These are phyloP conservation scores for Cerastis rubricosa DNA, from an alignment of 2,888 invertebrate genomes.

Conservation along the genomic window DNA sequence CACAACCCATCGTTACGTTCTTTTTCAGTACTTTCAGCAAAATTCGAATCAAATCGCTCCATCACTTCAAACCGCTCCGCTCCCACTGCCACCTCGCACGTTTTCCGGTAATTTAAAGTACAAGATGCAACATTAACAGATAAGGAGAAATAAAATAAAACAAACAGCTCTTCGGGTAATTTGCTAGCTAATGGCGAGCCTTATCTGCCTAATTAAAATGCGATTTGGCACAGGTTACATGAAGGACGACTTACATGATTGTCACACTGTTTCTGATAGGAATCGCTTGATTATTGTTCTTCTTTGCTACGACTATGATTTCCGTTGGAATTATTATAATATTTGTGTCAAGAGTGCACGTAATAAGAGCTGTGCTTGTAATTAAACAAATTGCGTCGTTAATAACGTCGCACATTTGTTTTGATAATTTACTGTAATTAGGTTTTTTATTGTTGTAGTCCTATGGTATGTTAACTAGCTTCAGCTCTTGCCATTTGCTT, in stretches of 20 bases:
- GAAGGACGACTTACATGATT: constrained; percentile 75
- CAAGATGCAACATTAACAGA: constrained; percentile 86
- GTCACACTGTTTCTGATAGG: constrained; percentile 81
- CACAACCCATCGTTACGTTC: not conserved
- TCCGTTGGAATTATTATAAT: constrained; percentile 65
- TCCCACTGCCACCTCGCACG: constrained; percentile 58
- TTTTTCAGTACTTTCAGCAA: not conserved
- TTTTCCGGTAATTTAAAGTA: constrained; percentile 83
- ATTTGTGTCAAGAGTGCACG: constrained; percentile 73
- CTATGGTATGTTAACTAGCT: constrained; percentile 30
- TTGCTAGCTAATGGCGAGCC: constrained; percentile 86
- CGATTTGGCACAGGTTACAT: constrained; percentile 85
- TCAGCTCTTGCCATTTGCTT: too few relatives aligned
- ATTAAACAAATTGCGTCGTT: constrained; percentile 66
- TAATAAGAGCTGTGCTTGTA: constrained; percentile 63
- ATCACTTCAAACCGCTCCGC: constrained; percentile 51
- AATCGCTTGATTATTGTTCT: constrained; percentile 78
- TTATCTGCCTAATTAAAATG: constrained; percentile 89
- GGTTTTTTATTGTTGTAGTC: constrained; percentile 45
- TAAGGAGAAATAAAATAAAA: constrained; percentile 87
- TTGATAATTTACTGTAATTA: constrained; percentile 59
- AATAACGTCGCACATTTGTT: constrained; percentile 59
- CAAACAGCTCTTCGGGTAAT: constrained; percentile 85
- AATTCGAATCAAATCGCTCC: constrained; percentile 13
- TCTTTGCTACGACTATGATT: constrained; percentile 54